Base-by-base conservation (phyloP, 1,140 invertebrate genomes). In the Mamestra configurata region DNA sequence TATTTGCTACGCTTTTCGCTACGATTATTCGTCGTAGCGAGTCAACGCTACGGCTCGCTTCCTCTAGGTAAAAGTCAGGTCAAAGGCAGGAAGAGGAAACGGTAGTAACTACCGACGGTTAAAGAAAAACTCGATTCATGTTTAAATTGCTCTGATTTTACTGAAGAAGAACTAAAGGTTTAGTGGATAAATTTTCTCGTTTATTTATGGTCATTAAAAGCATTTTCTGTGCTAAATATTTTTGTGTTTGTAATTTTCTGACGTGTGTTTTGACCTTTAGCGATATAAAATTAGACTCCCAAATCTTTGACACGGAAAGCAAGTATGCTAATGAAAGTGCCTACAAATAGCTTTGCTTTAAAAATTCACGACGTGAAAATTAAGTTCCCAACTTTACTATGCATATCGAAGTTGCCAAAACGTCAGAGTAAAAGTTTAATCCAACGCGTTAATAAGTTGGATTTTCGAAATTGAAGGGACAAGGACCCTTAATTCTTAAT, bases 1-100 rank as follows among this genome's bases (percentile, higher is more conserved):
- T 64, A 77, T 81, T 77, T 81, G 79, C 68, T 81, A 76, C 79
- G 79, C 51, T 73, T 51, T 71, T 77, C 71, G 79, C 76, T 80
- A 81, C 75, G 79, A 71, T 77, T 22, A 46, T 31, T n/a, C 15
- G 66, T 73, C 71, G 35, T 70, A 75, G 68, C 79, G 43, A 77
- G 75, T 81, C 76, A 75, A 73, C 51, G 71, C 66, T 53, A 68
- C 40, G 20, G 53, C 13, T 40, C 49, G 71, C 71, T 73, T 73
- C 71, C 71, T 73, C 43, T 76, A 75, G 27, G 72, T 77, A 68
- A 75, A 71, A 77, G 79, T 71, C 73, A 77, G 79, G 79, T 81
- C 79, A 81, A 77, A 81, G 79, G 76, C 72, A 78, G 76, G 76
- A 78, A 73, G 68, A 57, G 71, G 71, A 73, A 73, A 57, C 71